Evolutionary conservation across 2,113 vertebrate species (phyloP).

Genomic region (Phodopus roborovskii): DNA sequence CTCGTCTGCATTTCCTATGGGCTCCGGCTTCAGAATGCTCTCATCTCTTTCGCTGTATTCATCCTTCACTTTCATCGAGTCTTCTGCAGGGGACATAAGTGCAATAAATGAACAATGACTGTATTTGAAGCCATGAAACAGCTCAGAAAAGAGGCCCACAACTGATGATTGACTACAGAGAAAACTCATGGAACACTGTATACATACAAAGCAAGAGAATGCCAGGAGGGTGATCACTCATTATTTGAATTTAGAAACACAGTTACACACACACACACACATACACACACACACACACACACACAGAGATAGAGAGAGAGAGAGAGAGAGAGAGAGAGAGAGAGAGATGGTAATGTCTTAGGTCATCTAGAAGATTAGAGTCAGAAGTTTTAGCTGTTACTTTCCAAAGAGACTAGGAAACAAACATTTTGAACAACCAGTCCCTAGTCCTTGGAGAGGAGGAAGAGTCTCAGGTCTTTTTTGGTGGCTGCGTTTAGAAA

Average conservation of each 20-base stretch:
- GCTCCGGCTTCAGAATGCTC: conserved; percentile 84
- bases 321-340: background rate
- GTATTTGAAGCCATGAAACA: background rate
- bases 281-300: background rate
- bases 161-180: conserved; percentile 34
- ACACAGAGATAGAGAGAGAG: background rate
- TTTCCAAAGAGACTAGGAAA: background rate
- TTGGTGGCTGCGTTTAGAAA: too few relatives aligned
- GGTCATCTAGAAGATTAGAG: conserved; percentile 50
- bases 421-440: conserved; percentile 73
- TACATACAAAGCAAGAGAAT: conserved; percentile 36
- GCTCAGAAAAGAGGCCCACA: conserved; percentile 1
- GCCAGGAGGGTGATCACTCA: background rate
- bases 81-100: conserved; percentile 83
- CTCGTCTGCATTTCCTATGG: conserved; percentile 85
- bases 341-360: background rate
- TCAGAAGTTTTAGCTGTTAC: conserved; percentile 31
- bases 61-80: conserved; percentile 85
- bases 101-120: conserved; percentile 71
- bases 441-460: conserved; percentile 45
- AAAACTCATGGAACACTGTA: background rate
- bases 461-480: conserved; percentile 38
- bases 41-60: conserved; percentile 88
- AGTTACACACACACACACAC: background rate
- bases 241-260: conserved; percentile 54